phyloP scores from a whole-genome alignment of 2,797 vertebrate genomes.

The Acipenser transmontanus region DNA sequence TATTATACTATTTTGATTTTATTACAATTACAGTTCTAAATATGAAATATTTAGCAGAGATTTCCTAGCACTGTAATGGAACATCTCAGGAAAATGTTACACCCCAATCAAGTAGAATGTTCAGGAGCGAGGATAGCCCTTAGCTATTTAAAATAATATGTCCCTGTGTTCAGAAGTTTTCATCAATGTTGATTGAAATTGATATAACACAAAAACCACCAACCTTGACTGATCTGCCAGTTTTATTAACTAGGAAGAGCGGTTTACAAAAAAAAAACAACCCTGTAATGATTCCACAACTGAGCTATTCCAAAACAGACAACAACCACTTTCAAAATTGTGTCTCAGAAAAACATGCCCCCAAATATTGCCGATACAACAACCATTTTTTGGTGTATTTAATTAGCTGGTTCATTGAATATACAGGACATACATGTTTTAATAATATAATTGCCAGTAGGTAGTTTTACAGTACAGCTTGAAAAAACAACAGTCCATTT shows the following conservation, averaged over 20 bases:
- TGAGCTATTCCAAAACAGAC: not conserved
- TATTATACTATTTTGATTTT: slow-evolving; percentile 21
- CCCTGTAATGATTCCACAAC: not conserved
- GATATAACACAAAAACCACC: not conserved
- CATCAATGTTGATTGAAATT: not conserved
- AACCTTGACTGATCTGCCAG: not conserved
- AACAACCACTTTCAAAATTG: not conserved
- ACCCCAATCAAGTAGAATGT: not conserved
- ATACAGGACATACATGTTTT: no score
- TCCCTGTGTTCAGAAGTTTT: not conserved
- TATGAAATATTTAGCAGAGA: slow-evolving; percentile 4
- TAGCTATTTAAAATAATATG: not conserved
- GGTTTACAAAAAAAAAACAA: not conserved
- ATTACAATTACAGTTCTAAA: slow-evolving; percentile 12
- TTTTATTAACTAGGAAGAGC: not conserved
- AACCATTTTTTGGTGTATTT: no score
- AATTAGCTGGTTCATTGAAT: no score
- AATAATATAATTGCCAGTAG: no score
- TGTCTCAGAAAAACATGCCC: no score
- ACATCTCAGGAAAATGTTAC: slow-evolving; percentile 1
- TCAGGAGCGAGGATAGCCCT: not conserved
- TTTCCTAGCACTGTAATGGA: not conserved
- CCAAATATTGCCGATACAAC: no score
- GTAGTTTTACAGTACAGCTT: no score
- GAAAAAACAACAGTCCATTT: no score